Evolutionary conservation across 2,797 vertebrate species (phyloP), one percentile per base, ranked within the genome.

Genomic region (Macroramphosus scolopax): DNA sequence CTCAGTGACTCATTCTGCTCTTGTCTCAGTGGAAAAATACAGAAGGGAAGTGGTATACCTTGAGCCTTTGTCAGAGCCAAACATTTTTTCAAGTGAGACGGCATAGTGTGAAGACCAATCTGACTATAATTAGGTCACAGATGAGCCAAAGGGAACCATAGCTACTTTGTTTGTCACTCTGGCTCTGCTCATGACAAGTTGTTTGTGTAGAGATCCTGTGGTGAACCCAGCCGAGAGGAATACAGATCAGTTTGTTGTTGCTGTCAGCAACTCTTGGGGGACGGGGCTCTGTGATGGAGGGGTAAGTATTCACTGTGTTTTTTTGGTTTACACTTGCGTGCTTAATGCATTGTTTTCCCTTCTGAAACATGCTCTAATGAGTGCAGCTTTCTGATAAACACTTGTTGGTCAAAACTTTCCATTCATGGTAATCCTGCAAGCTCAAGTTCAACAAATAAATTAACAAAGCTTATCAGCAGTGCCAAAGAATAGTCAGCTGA

Each of bases 21-120:
- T 48, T 64, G 61, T 70, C 69, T 74, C 55, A 82, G 81, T 85
- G 81, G 83, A 87, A 85, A 88, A 87, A 50, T 81, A 86, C 85
- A 59, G 58, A 44, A 61, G 12, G 53, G 72, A 78, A 73, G 67
- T 76, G 51, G 22, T 40, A 56, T 58, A 60, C 30, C 51, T 46
- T 51, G 32, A 40, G 40, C 16, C 35, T 50, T 54, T 70, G 50
- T 70, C 58, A 67, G 24, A 70, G 51, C 59, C 51, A 58, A 53
- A 59, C 48, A 26, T 15, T 54, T 53, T 47, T 50, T 55, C 25
- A 38, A 52, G 44, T 54, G 26, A 35, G 47, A 30, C 41, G n/a
- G 52, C 47, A 63, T 51, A 48, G 49, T 31, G 41, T 61, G 53
- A 56, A 26, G 35, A 49, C 41, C 39, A 37, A 15, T 49, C 34